Base-by-base conservation (phyloP, 2,113 vertebrate species). In the Entomyzon cyanotis region DNA sequence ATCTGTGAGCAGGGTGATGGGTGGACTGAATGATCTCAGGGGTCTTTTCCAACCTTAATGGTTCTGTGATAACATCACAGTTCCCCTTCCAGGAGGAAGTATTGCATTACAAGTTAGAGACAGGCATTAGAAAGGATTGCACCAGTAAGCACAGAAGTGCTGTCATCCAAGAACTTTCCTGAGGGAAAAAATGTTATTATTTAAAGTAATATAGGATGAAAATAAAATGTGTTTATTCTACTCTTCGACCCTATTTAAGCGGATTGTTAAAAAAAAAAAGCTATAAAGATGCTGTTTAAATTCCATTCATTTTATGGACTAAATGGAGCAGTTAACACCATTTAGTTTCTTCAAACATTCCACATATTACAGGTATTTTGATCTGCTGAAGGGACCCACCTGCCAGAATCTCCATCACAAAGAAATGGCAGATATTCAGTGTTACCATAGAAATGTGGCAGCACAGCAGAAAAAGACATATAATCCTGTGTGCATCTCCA, bases 361-460 rank as follows among this genome's bases (percentile, higher is more conserved):
- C 46, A 8, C 35, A 15, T 67, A 60, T 90, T 56, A 52, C 7
- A 52, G 23, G n/a, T 56, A 44, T 33, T 92, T 89, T 59, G 76
- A 69, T 25, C 52, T 84, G 37, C 67, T 86, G 49, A 64, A 87
- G 21, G 23, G 20, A 3, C 33, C 58, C 50, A 62, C 39, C 67
- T 89, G 39, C 52, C 44, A 91, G 69, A 77, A 94, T 59, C 65
- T 90, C 85, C 74, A 89, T 87, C 74, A 69, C 20, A 44, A 30
- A 83, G 63, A 94, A 92, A 89, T 56, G 31, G 60, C 8, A 84
- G 62, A 65, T 41, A 30, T 20, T 37, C 41, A 56, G 46, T 55
- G 89, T 97, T 95, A 64, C 93, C 90, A 94, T 70, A 96, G 94
- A 95, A 95, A 97, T 95, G 88, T n/a, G 68, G 33, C 41, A 74